phyloP scores from a whole-genome alignment of 2,797 vertebrate genomes.

The Euphonia xanthogaster region DNA sequence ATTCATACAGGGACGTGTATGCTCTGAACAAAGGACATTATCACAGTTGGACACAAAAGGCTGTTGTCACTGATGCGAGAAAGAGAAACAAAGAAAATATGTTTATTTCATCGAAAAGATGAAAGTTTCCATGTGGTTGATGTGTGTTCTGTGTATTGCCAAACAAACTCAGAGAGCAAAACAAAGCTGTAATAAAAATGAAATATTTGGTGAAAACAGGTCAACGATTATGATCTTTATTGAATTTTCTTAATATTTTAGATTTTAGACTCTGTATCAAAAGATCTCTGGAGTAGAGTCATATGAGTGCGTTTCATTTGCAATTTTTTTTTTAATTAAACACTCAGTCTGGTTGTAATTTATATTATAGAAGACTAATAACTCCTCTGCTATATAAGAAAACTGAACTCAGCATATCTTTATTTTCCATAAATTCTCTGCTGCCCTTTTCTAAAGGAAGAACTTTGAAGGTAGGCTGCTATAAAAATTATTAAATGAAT shows the following conservation, averaged over 20 bases:
- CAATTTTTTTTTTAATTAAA: slow-evolving; percentile 51
- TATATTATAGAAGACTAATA: slow-evolving; percentile 21
- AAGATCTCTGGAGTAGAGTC: background rate
- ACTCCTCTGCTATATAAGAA: slow-evolving; percentile 23
- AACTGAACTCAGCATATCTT: slow-evolving; percentile 33
- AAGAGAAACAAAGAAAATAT: slow-evolving; percentile 46
- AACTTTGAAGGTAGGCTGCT: background rate
- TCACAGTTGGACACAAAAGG: slow-evolving; percentile 53
- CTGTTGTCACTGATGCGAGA: slow-evolving; percentile 25
- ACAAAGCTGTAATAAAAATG: slow-evolving; percentile 17
- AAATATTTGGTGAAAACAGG: slow-evolving; percentile 4
- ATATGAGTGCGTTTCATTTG: background rate
- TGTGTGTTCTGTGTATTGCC: slow-evolving; percentile 14
- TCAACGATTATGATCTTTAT: slow-evolving; percentile 15
- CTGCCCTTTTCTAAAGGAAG: slow-evolving; percentile 22
- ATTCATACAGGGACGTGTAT: background rate
- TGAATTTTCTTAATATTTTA: slow-evolving; percentile 47
- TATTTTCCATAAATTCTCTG: slow-evolving; percentile 49
- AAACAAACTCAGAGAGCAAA: background rate
- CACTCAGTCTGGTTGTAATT: background rate
- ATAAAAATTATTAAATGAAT: slow-evolving; percentile 31
- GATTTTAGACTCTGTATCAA: slow-evolving; percentile 32
- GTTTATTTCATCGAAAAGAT: slow-evolving; percentile 16
- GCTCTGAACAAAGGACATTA: slow-evolving; percentile 51
- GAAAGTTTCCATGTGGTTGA: slow-evolving; percentile 17